Evolutionary conservation across 2,888 invertebrate species (phyloP).

Genomic region (Opisthograptis luteolata): DNA sequence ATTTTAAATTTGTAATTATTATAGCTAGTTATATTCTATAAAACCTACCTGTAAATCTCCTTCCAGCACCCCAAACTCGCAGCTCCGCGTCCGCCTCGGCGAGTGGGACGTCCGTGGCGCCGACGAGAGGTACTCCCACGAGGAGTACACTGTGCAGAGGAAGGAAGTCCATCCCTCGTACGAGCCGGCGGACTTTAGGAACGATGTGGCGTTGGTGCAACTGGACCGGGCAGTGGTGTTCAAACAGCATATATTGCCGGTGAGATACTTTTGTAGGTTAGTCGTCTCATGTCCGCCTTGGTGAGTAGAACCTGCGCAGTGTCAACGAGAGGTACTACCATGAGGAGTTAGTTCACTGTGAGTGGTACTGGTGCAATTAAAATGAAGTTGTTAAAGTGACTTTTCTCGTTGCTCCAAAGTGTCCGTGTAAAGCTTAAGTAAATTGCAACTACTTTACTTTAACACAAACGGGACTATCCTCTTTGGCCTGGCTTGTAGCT

Average conservation of each 20-base stretch:
- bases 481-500: too few relatives aligned
- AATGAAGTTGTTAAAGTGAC: too few relatives aligned
- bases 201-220: constrained; percentile 94
- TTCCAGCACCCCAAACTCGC: constrained; percentile 93
- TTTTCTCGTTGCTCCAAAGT: too few relatives aligned
- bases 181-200: constrained; percentile 95
- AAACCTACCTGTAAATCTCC: neutral
- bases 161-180: constrained; percentile 97
- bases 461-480: too few relatives aligned
- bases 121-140: constrained; percentile 92
- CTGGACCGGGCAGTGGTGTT: constrained; percentile 92
- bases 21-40: too few relatives aligned
- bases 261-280: constrained; percentile 45
- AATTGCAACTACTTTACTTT: too few relatives aligned
- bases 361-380: too few relatives aligned
- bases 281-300: constrained; percentile 89
- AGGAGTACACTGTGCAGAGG: constrained; percentile 94
- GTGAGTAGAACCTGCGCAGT: constrained; percentile 96
- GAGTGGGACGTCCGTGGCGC: constrained; percentile 96
- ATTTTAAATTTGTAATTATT: too few relatives aligned
- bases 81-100: constrained; percentile 94
- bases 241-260: constrained; percentile 96
- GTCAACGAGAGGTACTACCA: constrained; percentile 92
- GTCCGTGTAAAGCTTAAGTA: too few relatives aligned
- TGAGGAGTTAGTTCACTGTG: too few relatives aligned